Evolutionary conservation across 92 coral and sea anemone species (phyloP).

Genomic region (Blastomussa wellsi): DNA sequence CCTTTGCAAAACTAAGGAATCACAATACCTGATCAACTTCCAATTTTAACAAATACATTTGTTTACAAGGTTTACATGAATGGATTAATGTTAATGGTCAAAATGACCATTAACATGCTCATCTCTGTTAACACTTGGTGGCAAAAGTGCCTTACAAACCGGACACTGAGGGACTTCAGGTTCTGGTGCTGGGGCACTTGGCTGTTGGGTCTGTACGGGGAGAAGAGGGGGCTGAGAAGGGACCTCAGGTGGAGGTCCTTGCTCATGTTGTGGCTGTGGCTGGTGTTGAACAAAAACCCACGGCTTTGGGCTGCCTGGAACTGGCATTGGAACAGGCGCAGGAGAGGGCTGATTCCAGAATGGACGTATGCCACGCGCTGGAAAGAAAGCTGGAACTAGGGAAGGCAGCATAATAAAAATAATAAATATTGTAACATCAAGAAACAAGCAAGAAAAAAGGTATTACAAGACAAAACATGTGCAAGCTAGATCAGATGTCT

Average conservation of each 20-base stretch:
- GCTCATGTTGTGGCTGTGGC: slow-evolving; percentile 21
- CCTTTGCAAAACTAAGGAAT: no score
- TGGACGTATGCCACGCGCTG: slow-evolving; percentile 51
- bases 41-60: background rate
- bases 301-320: slow-evolving; percentile 26
- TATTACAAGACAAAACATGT: no score
- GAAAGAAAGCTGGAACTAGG: slow-evolving; percentile 21
- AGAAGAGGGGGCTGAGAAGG: slow-evolving; percentile 27
- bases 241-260: slow-evolving; percentile 18
- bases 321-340: slow-evolving; percentile 5
- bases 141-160: slow-evolving; percentile 79
- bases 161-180: slow-evolving; percentile 76
- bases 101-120: slow-evolving; percentile 86
- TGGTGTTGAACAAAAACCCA: slow-evolving; percentile 50
- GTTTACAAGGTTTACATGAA: background rate
- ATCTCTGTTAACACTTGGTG: slow-evolving; percentile 68
- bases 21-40: background rate
- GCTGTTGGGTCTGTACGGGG: slow-evolving; percentile 12
- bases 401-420: background rate
- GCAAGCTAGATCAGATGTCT: no score
- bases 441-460: no score
- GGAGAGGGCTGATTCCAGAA: background rate
- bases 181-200: slow-evolving; percentile 26
- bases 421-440: no score
- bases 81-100: background rate